Evolutionary conservation across 2,888 invertebrate genomes (phyloP), one percentile per base, ranked within the genome.

Genomic region (Latrodectus elegans): DNA sequence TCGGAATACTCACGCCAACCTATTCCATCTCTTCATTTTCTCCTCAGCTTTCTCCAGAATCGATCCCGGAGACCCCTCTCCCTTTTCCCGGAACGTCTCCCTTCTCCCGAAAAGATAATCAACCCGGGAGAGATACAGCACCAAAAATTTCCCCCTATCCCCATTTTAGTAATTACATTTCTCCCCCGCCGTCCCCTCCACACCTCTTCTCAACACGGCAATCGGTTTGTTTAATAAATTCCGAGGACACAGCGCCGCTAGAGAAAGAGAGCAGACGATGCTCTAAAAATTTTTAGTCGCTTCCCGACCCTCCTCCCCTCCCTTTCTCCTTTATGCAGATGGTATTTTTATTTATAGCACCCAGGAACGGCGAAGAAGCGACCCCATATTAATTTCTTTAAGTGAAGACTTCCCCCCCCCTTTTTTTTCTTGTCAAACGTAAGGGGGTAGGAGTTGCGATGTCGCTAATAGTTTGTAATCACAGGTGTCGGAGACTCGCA

Each of bases 211-310:
- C 84, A 74, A 84, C 85, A 74, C 71, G 51, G 70, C 79, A 85
- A 85, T 86, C 80, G 86, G 86, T 86, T 86, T 86, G 86, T 86
- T 86, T 86, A 86, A 86, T 86, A 86, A 86, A 86, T 86, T 86
- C 75, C 86, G 67, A n/a, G 26, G 81, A 81, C 81, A 72, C 38
- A 49, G 26, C 53, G 52, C 68, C n/a, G 70, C 77, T 17, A 52
- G 52, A n/a, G 38, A n/a, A 72, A 26, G 51, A 72, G 12, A 55
- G 55, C 11, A 53, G n/a, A 22, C 53, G 51, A 70, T 9, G 49
- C 17, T 17, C 53, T 55, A 74, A 74, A 74, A 74, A 38, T 22
- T 9, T 22, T 26, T 38, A 55, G 17, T 17, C 22, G 53, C 6
- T 52, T 65, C 52, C 51, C 71, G 1, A 1, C 14, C 53, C 71